Evolutionary conservation across 2,113 vertebrate genomes (phyloP), one percentile per base, ranked within the genome.

Genomic region (Noturus placidus): DNA sequence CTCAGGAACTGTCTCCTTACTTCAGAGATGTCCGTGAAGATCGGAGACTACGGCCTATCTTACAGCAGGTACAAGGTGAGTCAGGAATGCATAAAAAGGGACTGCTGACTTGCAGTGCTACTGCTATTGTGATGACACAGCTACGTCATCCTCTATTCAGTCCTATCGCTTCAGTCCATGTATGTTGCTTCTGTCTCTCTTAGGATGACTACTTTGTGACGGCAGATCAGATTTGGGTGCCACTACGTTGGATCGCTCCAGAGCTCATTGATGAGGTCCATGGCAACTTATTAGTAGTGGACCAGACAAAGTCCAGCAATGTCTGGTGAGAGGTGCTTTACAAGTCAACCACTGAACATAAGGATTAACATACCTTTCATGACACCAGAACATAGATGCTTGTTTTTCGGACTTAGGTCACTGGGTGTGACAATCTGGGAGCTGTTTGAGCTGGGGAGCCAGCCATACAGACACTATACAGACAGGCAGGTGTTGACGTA

Each of bases 211-310:
- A 99, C 93, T 97, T 98, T 11, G 94, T 99, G 92, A 99, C 98
- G 0, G 95, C 97, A 20, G 98, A 99, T 95, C 98, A 99, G 94
- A 96, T 99, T 92, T 99, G 98, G 98, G 97, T 99, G 91, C 97
- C 98, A 0, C 94, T 99, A 92, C 97, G 98, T 91, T 99, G 98
- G 98, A 99, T 99, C 10, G 98, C 98, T 0, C 98, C 98, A 0
- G 98, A 99, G 92, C 97, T 99, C 89, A 97, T 99, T 61, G 98
- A 99, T 0, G 98, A 99, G 63, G 98, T 99, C 86, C 98, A 99
- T 0, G 95, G 97, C 86, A 99, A 99, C 94, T 94, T 99, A 89
- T 94, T 99, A 6, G 94, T 99, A 0, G 98, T 97, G 67, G 97
- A 97, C 93, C 98, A 99, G 94, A 99, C 98, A 90, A 98, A 97